These are phyloP conservation scores for Lycodopsis pacificus DNA, from an alignment of 2,797 vertebrate genomes.

Conservation along the genomic window DNA sequence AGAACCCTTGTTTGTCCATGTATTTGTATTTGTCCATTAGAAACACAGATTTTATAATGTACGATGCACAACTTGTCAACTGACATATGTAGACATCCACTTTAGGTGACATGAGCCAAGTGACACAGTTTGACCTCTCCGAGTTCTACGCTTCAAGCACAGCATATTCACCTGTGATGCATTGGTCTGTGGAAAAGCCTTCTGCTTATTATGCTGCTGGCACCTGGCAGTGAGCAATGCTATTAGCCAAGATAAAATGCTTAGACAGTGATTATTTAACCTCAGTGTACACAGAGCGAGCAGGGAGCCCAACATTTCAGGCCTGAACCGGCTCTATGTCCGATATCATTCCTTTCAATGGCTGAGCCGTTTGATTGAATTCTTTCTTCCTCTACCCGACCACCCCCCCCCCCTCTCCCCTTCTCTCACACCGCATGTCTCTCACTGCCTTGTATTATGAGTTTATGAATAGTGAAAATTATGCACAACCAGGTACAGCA, in stretches of 20 bases:
- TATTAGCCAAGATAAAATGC: conserved; percentile 57
- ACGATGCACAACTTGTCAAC: neutral
- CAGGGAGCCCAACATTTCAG: conserved; percentile 25
- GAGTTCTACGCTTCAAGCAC: conserved; percentile 25
- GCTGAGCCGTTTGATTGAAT: conserved; percentile 34
- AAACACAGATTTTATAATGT: neutral
- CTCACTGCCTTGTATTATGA: neutral
- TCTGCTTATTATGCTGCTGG: conserved; percentile 45
- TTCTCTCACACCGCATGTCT: neutral
- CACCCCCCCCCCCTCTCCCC: neutral
- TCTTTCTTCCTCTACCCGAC: neutral
- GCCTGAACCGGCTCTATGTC: conserved; percentile 34
- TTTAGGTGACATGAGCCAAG: neutral
- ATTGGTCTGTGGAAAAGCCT: conserved; percentile 14
- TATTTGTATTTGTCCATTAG: neutral
- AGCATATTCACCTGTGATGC: conserved; percentile 32
- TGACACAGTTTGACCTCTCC: conserved; percentile 32
- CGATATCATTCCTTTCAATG: conserved; percentile 32
- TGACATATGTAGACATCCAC: conserved; percentile 12
- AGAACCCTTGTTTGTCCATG: no score
- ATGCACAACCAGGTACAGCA: neutral
- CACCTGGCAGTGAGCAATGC: conserved; percentile 56
- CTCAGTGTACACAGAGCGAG: conserved; percentile 16
- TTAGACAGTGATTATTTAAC: conserved; percentile 51
- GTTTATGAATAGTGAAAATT: neutral